Evolutionary conservation across 2,888 invertebrate species (phyloP), one percentile per base, ranked within the genome.

Genomic region (Helobdella robusta): DNA sequence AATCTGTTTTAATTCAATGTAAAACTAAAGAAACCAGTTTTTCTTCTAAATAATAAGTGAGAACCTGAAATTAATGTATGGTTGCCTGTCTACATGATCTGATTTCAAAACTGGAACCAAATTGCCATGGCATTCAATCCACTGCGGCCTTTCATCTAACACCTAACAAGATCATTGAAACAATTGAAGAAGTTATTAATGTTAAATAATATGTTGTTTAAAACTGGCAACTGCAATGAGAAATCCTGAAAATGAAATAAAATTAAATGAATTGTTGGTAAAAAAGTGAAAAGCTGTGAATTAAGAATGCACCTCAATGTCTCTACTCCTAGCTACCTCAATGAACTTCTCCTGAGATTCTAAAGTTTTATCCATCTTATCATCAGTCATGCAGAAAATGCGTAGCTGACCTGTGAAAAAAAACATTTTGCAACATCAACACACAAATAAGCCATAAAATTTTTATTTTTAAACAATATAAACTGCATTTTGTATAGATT

Each of bases 301-400:
- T n/a, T 46, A 18, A 28, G 15, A n/a, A 58, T 68, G 67, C 75
- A 91, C 93, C 85, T 97, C 97, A 64, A 97, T 94, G 79, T 97
- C 97, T 70, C 93, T 84, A 78, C 94, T 94, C 80, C 95, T 92
- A 48, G 97, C 95, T 23, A 98, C 94, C 83, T 98, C 95, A n/a
- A 88, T 87, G 80, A 95, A 98, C 73, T 95, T 78, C 71, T 80
- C 78, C 70, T 83, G 82, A 69, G 79, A 79, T 80, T 98, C 98
- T 65, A 98, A 82, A 0, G 98, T 95, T 80, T 99, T 99, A 76
- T 99, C 97, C 78, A 98, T 97, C 75, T 91, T 92, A 79, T 99
- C 98, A 79, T 99, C 98, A n/a, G 98, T 99, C 86, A 99, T 97
- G 79, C 98, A 98, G 84, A 99, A 99, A 75, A 98, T 91, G 46